Evolutionary conservation across 2,888 invertebrate species (phyloP), one percentile per base, ranked within the genome.

Genomic region (Euzetes globulus): DNA sequence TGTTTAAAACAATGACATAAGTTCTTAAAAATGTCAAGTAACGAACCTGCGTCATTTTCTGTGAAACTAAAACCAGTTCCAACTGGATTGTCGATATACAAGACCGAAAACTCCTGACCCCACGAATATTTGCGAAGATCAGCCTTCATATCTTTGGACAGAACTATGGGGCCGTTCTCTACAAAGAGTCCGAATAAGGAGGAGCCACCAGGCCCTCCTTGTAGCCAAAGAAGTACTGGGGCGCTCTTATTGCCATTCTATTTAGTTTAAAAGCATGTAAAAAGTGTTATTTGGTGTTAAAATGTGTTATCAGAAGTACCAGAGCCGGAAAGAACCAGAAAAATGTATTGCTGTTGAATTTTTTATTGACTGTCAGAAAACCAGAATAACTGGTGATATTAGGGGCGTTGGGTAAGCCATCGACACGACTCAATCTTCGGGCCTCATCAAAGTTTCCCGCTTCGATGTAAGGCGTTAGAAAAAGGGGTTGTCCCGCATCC

Each of bases 11-110:
- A 6, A 6, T 6, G 33, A 33, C n/a, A n/a, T n/a, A n/a, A n/a
- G n/a, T n/a, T n/a, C n/a, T n/a, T n/a, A n/a, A n/a, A n/a, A n/a
- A n/a, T n/a, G n/a, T n/a, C n/a, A n/a, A n/a, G n/a, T n/a, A n/a
- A n/a, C n/a, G n/a, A 22, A 73, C 73, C 73, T 33, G 17, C 86
- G 25, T 89, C 88, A 74, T 87, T 83, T 4, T 88, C 87, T 0
- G 94, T 93, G 80, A 93, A 94, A 83, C 94, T 94, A 81, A 90
- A 96, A 0, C 95, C 95, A 1, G 93, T 90, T 1, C 94, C 93
- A 0, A 92, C 95, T 0, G 95, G 95, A 82, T 93, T 95, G 82
- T 96, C 95, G 74, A 96, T 90, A 82, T 91, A 96, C 73, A 96
- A 86, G 58, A 95, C 83, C 79, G 90, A 88, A 82, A 91, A 91